A percentile compares a stretch with the other conserved stretches of the same genome.
Conservation (phyloP, 1,140 invertebrate genomes). For the Heliconius melpomene region DNA sequence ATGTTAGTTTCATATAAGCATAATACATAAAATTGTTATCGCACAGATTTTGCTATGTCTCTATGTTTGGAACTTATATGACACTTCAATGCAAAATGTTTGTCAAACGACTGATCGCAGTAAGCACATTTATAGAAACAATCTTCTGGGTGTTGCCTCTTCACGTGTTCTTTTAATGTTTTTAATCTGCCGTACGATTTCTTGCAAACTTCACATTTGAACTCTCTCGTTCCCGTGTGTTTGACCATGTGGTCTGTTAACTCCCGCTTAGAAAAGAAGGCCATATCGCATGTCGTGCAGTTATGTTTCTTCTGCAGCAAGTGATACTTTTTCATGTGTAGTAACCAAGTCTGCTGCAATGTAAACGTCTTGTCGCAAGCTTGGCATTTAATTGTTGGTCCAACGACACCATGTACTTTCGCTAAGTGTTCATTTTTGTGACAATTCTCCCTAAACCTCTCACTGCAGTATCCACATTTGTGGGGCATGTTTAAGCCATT, state of each 20-base stretch:
- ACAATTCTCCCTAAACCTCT: conserved; percentile 52
- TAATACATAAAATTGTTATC: background rate
- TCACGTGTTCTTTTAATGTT: conserved; percentile 80
- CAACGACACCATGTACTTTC: conserved; percentile 49
- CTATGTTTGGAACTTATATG: conserved; percentile 52
- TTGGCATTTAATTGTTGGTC: conserved; percentile 51
- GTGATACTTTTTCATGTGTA: conserved; percentile 61
- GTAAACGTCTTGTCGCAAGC: conserved; percentile 58
- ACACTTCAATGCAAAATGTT: conserved; percentile 45
- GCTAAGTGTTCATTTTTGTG: conserved; percentile 57
- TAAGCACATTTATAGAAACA: conserved; percentile 64
- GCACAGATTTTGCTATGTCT: conserved; percentile 17
- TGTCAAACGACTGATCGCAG: conserved; percentile 70
- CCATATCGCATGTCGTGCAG: conserved; percentile 49
- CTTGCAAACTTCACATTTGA: conserved; percentile 84
- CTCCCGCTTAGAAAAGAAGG: conserved; percentile 48
- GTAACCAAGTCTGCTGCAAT: conserved; percentile 45
- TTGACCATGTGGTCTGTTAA: conserved; percentile 69
- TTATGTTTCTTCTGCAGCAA: conserved; percentile 59
- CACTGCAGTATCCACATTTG: conserved; percentile 58
- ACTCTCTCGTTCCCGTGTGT: conserved; percentile 86
- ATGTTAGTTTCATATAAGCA: background rate
- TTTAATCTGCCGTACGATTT: conserved; percentile 81
- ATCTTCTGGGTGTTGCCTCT: conserved; percentile 75
- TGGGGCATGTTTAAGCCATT: conserved; percentile 44